Evolutionary conservation across 2,888 invertebrate genomes (phyloP), one percentile per base, ranked within the genome.

Genomic region (Tolmerus cingulatus): DNA sequence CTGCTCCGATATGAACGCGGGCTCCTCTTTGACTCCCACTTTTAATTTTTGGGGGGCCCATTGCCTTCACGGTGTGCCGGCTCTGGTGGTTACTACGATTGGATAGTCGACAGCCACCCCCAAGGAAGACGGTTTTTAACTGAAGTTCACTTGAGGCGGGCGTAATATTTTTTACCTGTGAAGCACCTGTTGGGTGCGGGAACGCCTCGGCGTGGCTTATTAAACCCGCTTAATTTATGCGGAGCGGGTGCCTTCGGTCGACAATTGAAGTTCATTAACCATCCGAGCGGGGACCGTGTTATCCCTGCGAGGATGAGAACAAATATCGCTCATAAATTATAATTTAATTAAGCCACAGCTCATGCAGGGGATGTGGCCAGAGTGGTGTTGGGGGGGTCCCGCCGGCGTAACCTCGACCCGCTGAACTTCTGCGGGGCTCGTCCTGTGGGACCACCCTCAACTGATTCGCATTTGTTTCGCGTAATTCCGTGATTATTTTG

Each of bases 271-370:
- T 84, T 84, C 66, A 84, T 66, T 84, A 84, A 37, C 40, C n/a
- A 37, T 8, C 27, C 14, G 43, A 23, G 66, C 12, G 9, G 66
- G 9, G 30, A 30, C 66, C 66, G n/a, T 7, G n/a, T 51, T 51
- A 66, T 66, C 66, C 27, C 12, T 27, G 27, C 9, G 66, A 66
- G 46, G 34, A 40, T 34, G 85, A 66, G 74, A 85, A 85, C 74
- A 85, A 85, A 85, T 85, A 74, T 85, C 74, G 74, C 74, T 74
- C 85, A 74, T 85, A 85, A 85, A 34, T 85, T 85, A 85, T 85
- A 74, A 85, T 85, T 85, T 85, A 85, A 85, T 85, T 85, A 85
- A 85, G 74, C 74, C 74, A 8, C 19, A 66, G 40, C 79, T 30
- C 76, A 43, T 37, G 14, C 40, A 43, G 7, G 19, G 23, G n/a